Base-by-base conservation (phyloP, 2,797 vertebrate species). In the Moxostoma hubbsi region DNA sequence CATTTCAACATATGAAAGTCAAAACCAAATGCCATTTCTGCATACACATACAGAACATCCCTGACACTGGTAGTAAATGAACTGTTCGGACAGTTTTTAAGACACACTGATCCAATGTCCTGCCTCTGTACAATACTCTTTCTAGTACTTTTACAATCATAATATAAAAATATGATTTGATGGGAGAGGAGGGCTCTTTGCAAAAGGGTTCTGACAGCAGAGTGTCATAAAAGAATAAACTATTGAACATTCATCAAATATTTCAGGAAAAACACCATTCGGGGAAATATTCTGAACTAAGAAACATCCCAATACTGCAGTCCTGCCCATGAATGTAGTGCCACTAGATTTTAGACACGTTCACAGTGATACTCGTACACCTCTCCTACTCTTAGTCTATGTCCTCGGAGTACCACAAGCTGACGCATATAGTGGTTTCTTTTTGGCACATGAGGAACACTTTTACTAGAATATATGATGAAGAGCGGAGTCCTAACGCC, bases 101-200 rank as follows among this genome's bases (percentile, higher is more conserved):
- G 54, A 53, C 65, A 70, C 81, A 88, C 54, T 50, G 6, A 57
- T 81, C 77, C 73, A 61, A 18, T 49, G 66, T 76, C 47, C 70
- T 45, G 79, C 80, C 65, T 84, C 79, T 73, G 77, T 75, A 85
- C 76, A 70, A 80, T 77, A 83, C 81, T 83, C 79, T 80, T 88
- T 83, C 89, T 83, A 83, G 51, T 89, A 84, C 83, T 66, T 79
- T 75, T 82, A 89, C 85, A 82, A 75, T 83, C 67, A 85, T 76
- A 75, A 88, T 89, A 89, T 88, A 92, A 92, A 92, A 91, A 92
- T 90, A 90, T 86, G 76, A 89, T 84, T 89, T 88, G 89, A 87
- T 87, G 87, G 86, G 85, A 84, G 82, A 87, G 86, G 81, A 86
- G 83, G 88, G 76, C 86, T 81, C 47, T 72, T 77, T 83, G 85